Evolutionary conservation across 2,888 invertebrate species (phyloP), one percentile per base, ranked within the genome.

Genomic region (Trimorus sp.): DNA sequence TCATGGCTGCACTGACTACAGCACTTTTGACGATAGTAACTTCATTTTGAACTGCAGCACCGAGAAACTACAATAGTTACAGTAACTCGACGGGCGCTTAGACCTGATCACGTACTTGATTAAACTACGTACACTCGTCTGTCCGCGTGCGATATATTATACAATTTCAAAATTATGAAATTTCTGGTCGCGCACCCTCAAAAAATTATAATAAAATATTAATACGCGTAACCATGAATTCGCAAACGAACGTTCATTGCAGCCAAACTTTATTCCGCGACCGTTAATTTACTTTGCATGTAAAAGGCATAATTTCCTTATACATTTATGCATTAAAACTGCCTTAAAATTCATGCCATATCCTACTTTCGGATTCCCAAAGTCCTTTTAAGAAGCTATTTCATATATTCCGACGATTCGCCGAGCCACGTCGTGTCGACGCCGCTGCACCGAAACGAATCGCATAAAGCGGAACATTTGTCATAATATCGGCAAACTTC

Each of bases 311-410:
- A 71, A 78, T 78, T 71, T 66, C 48, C 65, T 71, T 66, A 78
- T 71, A 71, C 78, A 78, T 71, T 71, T 71, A 78, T 77, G 77
- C 71, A 78, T 79, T 79, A 73, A 62, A 73, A 48, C 60, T 73
- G 68, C 38, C 71, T 79, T 73, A 73, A 79, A 66, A 79, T 79
- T 79, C 79, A 73, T 73, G 73, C 66, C 79, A 68, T 79, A 79
- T 79, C 49, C 66, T 36, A 68, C 60, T 79, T 71, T 56, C 56
- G 16, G 62, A 71, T 58, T 78, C 53, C 59, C 70, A 51, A 49
- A 70, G 69, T 58, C 70, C 65, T 70, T 65, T 65, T 69, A 65
- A 70, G 77, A 51, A 63, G 77, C 77, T 59, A 77, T 77, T 70
- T 70, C 65, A 70, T 77, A 77, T 69, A 77, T 70, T 63, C 56